Evolutionary conservation across 1,140 invertebrate genomes (phyloP), one percentile per base, ranked within the genome.

Genomic region (Oscheius sp.): DNA sequence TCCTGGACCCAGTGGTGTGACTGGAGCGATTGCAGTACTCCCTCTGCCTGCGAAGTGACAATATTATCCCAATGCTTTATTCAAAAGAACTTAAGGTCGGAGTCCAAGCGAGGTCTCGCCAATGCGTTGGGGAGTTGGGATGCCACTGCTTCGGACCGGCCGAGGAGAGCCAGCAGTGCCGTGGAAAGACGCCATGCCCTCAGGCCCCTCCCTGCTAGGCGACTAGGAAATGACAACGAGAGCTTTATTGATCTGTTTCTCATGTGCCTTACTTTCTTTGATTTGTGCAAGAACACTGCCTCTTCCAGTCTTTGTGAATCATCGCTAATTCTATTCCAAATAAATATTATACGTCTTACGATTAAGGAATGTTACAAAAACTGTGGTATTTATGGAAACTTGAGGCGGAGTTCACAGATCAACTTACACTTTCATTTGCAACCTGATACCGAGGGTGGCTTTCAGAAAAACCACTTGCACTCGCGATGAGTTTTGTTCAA

Each of bases 81-180:
- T n/a, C n/a, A n/a, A n/a, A n/a, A n/a, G n/a, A 63, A 36, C 35
- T 26, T 29, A 3, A 55, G 35, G 71, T 74, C 23, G 72, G 72
- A 67, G 64, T 74, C 20, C 72, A 74, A 18, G 28, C 28, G 2
- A 45, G 71, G 36, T 59, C 49, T 36, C 75, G 75, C 34, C 75
- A 76, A 58, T 76, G 75, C 28, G 75, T 76, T 36, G 75, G 75
- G 63, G 75, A 76, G 52, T 35, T 63, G 15, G 75, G 75, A 31
- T 76, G 75, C 32, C 55, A 73, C 32, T 76, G 75, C 34, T 59
- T 68, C 38, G 75, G 75, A 45, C 64, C 65, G 20, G 72, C 64
- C 2, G 64, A 74, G 28, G 72, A 74, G 52, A 55, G 31, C 38
- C 72, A 74, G 35, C 72, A 74, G 23, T 74, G 72, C 55, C 49